Evolutionary conservation across 2,888 invertebrate genomes (phyloP), one percentile per base, ranked within the genome.

Genomic region (Hetaerina titia): DNA sequence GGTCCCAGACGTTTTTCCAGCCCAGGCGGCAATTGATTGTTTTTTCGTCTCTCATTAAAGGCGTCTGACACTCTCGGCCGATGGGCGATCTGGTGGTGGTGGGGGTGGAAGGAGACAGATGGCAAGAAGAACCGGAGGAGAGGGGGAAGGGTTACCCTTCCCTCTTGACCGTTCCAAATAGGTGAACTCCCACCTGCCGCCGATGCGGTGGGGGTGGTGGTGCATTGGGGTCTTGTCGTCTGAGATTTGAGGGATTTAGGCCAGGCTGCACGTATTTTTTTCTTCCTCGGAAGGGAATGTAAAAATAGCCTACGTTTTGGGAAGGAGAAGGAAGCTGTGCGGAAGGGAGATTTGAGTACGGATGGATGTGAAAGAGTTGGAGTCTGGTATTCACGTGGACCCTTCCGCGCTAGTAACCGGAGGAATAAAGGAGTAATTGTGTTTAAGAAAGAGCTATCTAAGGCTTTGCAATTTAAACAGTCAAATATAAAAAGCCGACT

Each of bases 1-100:
- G 81, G 81, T 9, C 81, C 81, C 31, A n/a, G 81, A 81, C 89
- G 17, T 89, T n/a, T n/a, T 7, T 15, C 19, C 22, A 8, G 64
- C 57, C 0, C 31, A 69, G 56, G 69, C 69, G 56, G n/a, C 69
- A 22, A 56, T 69, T 69, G 92, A 92, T 92, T 92, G 92, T 92
- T 92, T 92, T 89, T 69, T 60, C 63, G 64, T 17, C 92, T 64
- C 89, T 89, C 92, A 69, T 92, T 92, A 92, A 69, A 13, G 92
- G 56, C 92, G 69, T 81, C 92, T 64, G 81, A 81, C 25, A 81
- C 81, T 81, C 81, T 81, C 81, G 81, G 81, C 25, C 74, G 45
- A 89, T 56, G 64, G 31, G 90, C n/a, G 63, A 69, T 60, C 17
- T 7, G 15, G n/a, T 63, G 63, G 25, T 60, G 19, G 15, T 25